Evolutionary conservation across 37 sponge, comb jelly and placozoan species (phyloP).

Genomic region (Petrosia ficiformis): DNA sequence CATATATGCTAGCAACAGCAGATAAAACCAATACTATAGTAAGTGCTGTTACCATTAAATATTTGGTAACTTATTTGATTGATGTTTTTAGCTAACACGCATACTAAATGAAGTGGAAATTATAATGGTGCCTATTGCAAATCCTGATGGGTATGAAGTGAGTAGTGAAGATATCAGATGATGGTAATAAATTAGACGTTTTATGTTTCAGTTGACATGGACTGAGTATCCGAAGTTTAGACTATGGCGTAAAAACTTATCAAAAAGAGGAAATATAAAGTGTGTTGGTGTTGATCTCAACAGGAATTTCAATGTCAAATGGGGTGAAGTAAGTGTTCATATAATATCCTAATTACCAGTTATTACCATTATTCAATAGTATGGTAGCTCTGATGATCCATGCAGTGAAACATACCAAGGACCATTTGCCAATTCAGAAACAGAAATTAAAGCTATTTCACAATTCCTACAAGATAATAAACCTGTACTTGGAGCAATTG

Average conservation of each 20-base stretch:
- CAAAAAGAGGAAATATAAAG: not conserved
- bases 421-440: constrained; percentile 30
- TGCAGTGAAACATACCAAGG: constrained; percentile 51
- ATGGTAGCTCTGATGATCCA: constrained; percentile 28
- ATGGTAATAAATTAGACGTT: not conserved
- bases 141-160: constrained; percentile 84
- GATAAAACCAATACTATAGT: not conserved
- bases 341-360: not conserved
- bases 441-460: constrained; percentile 52
- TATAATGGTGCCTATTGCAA: constrained; percentile 74
- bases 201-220: constrained; percentile 58
- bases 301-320: constrained; percentile 63
- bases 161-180: constrained; percentile 6
- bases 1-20: constrained; percentile 20
- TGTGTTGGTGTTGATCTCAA: constrained; percentile 81
- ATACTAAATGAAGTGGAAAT: constrained; percentile 47
- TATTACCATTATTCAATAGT: not conserved
- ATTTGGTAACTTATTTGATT: not conserved
- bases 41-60: not conserved
- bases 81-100: constrained; percentile 15
- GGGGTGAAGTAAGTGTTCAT: constrained; percentile 40
- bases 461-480: constrained; percentile 20
- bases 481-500: constrained; percentile 57
- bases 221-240: constrained; percentile 62
- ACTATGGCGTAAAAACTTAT: constrained; percentile 74